Conservation (phyloP, 2,113 vertebrate species). For the Isichthys henryi region DNA sequence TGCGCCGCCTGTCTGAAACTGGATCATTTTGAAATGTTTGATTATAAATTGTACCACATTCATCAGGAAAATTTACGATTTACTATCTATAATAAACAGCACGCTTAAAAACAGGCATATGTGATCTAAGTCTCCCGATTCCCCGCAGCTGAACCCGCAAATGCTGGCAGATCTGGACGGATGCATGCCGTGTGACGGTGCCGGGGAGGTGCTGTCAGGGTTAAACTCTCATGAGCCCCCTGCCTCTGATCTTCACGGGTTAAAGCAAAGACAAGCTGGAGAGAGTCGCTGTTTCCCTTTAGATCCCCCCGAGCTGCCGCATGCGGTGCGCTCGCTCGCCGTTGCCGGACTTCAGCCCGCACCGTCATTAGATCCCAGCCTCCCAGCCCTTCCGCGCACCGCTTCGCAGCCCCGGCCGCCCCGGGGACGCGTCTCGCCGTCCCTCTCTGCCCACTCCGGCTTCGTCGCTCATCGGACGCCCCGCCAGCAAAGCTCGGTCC, state of each 20-base stretch:
- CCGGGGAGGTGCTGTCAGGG: conserved; percentile 15
- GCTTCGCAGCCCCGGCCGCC: neutral
- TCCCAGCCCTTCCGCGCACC: neutral
- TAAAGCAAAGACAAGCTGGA: conserved; percentile 32
- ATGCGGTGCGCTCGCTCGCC: conserved; percentile 12
- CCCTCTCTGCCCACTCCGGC: conserved; percentile 8
- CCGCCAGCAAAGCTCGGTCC: conserved; percentile 5
- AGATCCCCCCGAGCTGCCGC: conserved; percentile 22
- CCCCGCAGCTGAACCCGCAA: neutral
- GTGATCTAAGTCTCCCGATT: neutral
- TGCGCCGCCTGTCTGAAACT: neutral
- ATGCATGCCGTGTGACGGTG: neutral
- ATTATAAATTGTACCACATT: neutral
- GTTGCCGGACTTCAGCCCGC: conserved; percentile 16
- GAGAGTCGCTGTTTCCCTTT: conserved; percentile 28
- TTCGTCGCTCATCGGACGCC: neutral
- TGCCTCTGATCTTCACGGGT: conserved; percentile 28
- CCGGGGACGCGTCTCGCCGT: neutral
- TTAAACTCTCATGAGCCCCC: conserved; percentile 32
- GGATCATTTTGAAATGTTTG: neutral
- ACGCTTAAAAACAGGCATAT: neutral
- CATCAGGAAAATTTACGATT: neutral
- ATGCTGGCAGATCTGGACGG: neutral
- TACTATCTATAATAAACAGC: neutral
- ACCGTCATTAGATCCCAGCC: conserved; percentile 1